These are phyloP conservation scores for Cochlearius cochlearius DNA, from an alignment of 2,113 vertebrate genomes.

Conservation along the genomic window DNA sequence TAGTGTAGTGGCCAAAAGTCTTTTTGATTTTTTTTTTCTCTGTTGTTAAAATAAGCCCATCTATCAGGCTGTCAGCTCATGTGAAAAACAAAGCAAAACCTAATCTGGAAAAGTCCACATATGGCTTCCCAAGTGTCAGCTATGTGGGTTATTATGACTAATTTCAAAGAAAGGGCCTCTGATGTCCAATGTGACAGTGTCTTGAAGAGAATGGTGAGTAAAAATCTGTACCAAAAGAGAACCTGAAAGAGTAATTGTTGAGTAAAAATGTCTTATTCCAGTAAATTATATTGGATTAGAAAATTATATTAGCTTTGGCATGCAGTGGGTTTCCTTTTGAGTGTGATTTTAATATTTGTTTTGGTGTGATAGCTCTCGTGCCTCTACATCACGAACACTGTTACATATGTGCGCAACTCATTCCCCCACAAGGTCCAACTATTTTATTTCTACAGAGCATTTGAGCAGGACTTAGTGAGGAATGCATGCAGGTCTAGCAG, in stretches of 20 bases:
- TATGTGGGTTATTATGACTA: neutral
- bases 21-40: neutral
- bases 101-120: neutral
- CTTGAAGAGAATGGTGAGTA: neutral
- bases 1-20: neutral
- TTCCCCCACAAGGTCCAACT: neutral
- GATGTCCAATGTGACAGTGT: neutral
- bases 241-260: neutral
- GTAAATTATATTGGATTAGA: neutral
- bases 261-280: neutral
- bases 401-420: neutral
- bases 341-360: neutral
- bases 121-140: neutral
- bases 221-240: neutral
- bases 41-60: neutral
- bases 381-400: accelerated
- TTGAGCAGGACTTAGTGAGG: neutral
- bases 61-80: neutral
- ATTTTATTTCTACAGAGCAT: neutral
- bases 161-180: neutral
- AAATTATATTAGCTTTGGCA: neutral
- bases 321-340: neutral
- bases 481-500: neutral
- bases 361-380: neutral
- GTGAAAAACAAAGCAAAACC: neutral